Evolutionary conservation across 1,140 invertebrate species (phyloP), one percentile per base, ranked within the genome.

Genomic region (Drosophila trapezifrons): DNA sequence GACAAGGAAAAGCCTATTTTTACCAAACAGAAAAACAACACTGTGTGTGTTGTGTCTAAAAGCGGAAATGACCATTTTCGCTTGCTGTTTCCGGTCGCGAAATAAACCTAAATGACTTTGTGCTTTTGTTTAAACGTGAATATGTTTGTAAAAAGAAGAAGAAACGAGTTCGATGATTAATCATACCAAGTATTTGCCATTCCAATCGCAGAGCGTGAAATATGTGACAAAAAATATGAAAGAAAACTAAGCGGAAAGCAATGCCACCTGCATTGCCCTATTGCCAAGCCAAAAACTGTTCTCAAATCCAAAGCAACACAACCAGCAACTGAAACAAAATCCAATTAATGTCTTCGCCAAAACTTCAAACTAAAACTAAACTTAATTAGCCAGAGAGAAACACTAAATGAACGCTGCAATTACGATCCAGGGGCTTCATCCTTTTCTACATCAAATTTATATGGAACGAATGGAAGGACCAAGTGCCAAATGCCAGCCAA

Each of bases 1-100:
- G 18, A 35, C 51, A 37, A 6, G 32, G 8, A 37, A 20, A 54
- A 38, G 75, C 75, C 82, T 86, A 87, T 85, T 85, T 86, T 64
- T 78, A 70, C 43, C 66, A 57, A 47, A 47, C 17, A 64, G 63
- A 65, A 69, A 82, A 71, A 78, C 45, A 58, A 76, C 64, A 49
- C n/a, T 52, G 3, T 51, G 45, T 71, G 37, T 55, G 45, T 57
- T 43, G 47, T 55, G 62, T 49, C 76, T 65, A 65, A 80, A 80
- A 87, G 77, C 84, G 84, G 84, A 87, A 87, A 87, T 87, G 84
- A 80, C 76, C 62, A 84, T 87, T 87, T 87, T 87, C 84, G 80
- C 80, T 89, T 55, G 80, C 84, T 84, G 80, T 89, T 87, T 87
- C 84, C 84, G 84, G 80, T 80, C 60, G 60, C 38, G 40, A 69